Percentiles rank a stretch among this genome's conserved stretches.
These are phyloP conservation scores for Microtus oregoni DNA, from an alignment of 2,113 vertebrate species.

Conservation along the genomic window DNA sequence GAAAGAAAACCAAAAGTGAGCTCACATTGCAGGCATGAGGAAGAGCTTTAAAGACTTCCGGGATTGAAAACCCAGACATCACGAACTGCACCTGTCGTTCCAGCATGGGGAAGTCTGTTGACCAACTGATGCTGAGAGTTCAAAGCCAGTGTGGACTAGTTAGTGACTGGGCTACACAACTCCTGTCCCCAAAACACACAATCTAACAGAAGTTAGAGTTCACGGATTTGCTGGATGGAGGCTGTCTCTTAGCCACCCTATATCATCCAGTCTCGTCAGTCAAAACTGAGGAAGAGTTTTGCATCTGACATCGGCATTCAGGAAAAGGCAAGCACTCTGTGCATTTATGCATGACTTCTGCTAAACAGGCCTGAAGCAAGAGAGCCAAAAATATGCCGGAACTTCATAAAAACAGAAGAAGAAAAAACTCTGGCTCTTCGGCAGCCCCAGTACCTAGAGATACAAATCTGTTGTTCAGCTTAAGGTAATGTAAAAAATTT, in stretches of 20 bases:
- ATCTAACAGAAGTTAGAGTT: background rate
- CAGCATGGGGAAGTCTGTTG: background rate
- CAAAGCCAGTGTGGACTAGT: background rate
- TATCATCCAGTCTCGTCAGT: background rate
- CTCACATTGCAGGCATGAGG: background rate
- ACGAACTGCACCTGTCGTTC: too few relatives aligned
- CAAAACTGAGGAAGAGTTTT: slow-evolving; percentile 41
- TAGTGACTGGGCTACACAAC: background rate
- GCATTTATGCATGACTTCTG: slow-evolving; percentile 48
- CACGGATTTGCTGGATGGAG: slow-evolving; percentile 1
- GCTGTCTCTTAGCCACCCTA: background rate
- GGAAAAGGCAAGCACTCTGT: slow-evolving; percentile 30
- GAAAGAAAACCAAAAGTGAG: background rate
- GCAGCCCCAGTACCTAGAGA: slow-evolving; percentile 2
- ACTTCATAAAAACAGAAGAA: slow-evolving; percentile 25
- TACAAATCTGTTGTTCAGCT: background rate
- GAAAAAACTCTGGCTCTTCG: background rate
- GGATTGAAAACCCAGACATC: background rate
- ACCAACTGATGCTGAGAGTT: background rate
- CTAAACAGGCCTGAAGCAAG: slow-evolving; percentile 25
- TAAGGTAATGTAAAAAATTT: background rate
- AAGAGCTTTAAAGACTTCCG: background rate
- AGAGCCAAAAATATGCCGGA: slow-evolving; percentile 30
- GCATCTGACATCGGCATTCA: background rate
- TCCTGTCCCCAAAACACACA: background rate